These are phyloP conservation scores for Malurus splendens DNA, from an alignment of 2,797 vertebrate species.

Conservation along the genomic window DNA sequence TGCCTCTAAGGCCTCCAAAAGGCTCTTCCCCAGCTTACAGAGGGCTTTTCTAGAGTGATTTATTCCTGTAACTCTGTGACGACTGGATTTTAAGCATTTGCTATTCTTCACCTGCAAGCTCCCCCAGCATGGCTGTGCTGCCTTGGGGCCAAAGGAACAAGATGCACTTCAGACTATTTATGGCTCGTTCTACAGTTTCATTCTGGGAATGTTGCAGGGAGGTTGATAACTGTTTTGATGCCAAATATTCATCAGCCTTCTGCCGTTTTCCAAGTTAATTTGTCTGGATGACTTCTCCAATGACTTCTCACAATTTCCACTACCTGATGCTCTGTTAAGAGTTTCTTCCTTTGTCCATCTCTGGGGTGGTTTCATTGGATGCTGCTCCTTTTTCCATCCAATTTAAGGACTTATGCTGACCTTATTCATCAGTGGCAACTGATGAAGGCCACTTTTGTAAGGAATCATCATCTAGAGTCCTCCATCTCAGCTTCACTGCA, in stretches of 20 bases:
- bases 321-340: background rate
- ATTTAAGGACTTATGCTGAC: background rate
- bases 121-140: background rate
- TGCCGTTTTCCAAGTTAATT: constrained; percentile 38
- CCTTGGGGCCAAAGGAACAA: constrained; percentile 19
- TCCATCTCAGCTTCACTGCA: background rate
- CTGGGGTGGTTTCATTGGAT: background rate
- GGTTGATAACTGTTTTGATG: background rate
- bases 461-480: background rate
- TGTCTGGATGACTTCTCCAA: background rate
- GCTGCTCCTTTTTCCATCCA: background rate
- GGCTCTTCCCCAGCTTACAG: background rate
- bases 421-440: background rate
- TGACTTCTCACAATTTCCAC: constrained; percentile 10
- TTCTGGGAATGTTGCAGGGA: constrained; percentile 8
- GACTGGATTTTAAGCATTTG: background rate
- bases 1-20: background rate
- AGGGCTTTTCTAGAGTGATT: background rate
- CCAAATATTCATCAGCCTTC: constrained; percentile 30
- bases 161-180: background rate
- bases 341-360: constrained; percentile 4
- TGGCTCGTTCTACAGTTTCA: background rate
- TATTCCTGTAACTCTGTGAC: background rate
- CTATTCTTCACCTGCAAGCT: background rate
- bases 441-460: background rate